Percentiles rank a stretch among this genome's conserved stretches.
These are phyloP conservation scores for Mesorhabditis sp. DNA, from an alignment of 2,888 invertebrate genomes.

Conservation along the genomic window DNA sequence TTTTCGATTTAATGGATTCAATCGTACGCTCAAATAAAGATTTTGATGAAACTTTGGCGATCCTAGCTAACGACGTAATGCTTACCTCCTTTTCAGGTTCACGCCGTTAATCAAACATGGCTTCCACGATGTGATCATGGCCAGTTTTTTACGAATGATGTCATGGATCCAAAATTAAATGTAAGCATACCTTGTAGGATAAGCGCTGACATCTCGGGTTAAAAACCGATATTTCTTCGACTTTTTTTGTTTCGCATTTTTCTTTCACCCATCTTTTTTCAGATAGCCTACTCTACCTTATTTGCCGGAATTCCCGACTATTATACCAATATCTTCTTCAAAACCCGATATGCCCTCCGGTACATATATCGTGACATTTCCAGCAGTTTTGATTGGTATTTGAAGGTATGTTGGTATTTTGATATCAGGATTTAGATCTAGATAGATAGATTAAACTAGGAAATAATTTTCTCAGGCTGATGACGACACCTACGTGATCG, in stretches of 20 bases:
- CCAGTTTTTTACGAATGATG: constrained; percentile 22
- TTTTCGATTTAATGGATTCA: no score
- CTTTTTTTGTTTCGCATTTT: no score
- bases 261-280: constrained; percentile 9
- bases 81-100: no score
- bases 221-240: no score
- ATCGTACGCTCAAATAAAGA: no score
- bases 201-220: no score
- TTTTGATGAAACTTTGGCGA: no score
- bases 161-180: neutral
- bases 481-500: constrained; percentile 31
- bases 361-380: constrained; percentile 26
- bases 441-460: neutral
- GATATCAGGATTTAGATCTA: neutral
- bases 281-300: neutral
- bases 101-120: constrained; percentile 32
- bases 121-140: constrained; percentile 27
- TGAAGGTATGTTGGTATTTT: constrained; percentile 22
- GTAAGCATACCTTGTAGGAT: neutral
- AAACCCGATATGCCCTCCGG: constrained; percentile 29
- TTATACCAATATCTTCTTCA: constrained; percentile 27
- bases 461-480: constrained; percentile 21
- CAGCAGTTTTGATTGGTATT: constrained; percentile 33
- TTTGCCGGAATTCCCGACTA: constrained; percentile 29
- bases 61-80: no score